Evolutionary conservation across 2,888 invertebrate species (phyloP), one percentile per base, ranked within the genome.

Genomic region (Lasius fuliginosus): DNA sequence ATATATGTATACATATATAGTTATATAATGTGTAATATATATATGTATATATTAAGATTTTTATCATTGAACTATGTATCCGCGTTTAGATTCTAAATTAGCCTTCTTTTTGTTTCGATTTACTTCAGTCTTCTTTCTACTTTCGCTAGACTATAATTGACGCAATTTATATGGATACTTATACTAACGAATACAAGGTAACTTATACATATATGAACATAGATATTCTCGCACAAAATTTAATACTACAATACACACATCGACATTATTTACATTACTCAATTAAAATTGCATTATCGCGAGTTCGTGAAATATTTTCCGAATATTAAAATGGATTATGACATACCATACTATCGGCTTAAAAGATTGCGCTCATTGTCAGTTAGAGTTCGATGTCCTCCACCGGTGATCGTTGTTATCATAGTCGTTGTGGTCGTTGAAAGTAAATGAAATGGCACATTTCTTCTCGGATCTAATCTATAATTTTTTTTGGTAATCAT

Each of bases 221-320:
- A n/a, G 11, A 3, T 36, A 40, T 76, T 76, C 12, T 11, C 6
- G 23, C 3, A 6, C 23, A 49, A 46, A 58, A 30, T 49, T 60
- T 33, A 76, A 36, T 23, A 62, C 1, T 62, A 40, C 27, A 62
- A n/a, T 46, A 64, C 23, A 75, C 15, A 65, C 23, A 27, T 42
- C 12, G 1, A 60, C 46, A 60, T 42, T 79, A 79, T 30, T 69
- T 60, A 69, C 40, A 69, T 69, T 42, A 15, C 1, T n/a, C 58
- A 60, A 67, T n/a, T 77, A 60, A 79, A 71, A 62, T 60, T 58
- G 46, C 60, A 81, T 81, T 81, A 71, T 71, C 27, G 71, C 71
- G 60, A 81, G 33, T 53, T 69, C 0, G 6, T 68, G 46, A 36
- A 58, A 71, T 18, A 36, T 27, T 36, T 60, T 71, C 18, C 18